Evolutionary conservation across 2,113 vertebrate species (phyloP).

Genomic region (Xerus inauris): DNA sequence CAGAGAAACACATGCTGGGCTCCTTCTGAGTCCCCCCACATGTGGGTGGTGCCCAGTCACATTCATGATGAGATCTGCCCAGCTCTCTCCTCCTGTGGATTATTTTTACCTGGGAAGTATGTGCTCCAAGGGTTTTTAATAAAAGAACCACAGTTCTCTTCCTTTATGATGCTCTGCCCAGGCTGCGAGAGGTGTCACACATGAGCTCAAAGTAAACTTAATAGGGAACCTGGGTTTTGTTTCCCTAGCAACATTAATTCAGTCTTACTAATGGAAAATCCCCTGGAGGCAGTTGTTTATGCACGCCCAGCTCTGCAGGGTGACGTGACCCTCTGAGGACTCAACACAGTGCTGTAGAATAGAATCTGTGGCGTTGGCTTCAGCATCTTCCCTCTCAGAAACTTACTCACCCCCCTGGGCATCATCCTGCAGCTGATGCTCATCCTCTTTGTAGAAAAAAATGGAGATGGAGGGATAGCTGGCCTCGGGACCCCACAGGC

Average conservation of each 20-base stretch:
- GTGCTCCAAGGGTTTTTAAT: neutral
- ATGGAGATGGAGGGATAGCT: neutral
- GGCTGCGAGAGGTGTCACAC: neutral
- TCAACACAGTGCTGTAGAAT: neutral
- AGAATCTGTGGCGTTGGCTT: neutral
- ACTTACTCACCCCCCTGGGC: neutral
- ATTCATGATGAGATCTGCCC: neutral
- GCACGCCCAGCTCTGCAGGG: neutral
- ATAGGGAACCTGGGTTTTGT: constrained; percentile 44
- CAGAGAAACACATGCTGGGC: too few species aligned
- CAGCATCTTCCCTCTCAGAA: neutral
- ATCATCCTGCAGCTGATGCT: too few species aligned
- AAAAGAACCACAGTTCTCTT: neutral
- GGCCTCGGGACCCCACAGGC: neutral
- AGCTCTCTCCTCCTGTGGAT: neutral
- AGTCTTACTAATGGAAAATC: neutral
- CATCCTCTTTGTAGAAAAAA: neutral
- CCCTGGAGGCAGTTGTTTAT: constrained; percentile 17
- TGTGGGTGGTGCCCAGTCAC: neutral
- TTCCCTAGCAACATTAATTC: constrained; percentile 58
- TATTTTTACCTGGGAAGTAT: constrained; percentile 8
- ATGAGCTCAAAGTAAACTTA: constrained; percentile 35
- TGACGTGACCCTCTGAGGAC: neutral
- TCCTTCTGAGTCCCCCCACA: too few species aligned
- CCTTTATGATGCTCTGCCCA: neutral